phyloP scores from a whole-genome alignment of 92 coral and sea anemone species.

The Desmophyllum pertusum region DNA sequence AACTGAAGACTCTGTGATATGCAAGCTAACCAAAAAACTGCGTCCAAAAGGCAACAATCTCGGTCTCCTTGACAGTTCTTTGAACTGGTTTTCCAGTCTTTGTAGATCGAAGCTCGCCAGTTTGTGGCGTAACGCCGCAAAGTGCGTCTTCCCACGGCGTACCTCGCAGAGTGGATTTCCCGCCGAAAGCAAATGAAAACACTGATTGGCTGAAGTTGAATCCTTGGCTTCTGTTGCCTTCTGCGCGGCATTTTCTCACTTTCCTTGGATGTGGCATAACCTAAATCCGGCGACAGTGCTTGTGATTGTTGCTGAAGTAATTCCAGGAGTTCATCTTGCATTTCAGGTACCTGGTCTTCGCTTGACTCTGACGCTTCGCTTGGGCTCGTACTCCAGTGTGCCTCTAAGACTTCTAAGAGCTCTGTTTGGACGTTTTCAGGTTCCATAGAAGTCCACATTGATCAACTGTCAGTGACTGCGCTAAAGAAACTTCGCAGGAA shows the following conservation, averaged over 20 bases:
- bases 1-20: background rate
- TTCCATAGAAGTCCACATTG: constrained; percentile 12
- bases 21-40: constrained; percentile 24
- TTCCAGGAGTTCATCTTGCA: background rate
- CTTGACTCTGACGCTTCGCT: background rate
- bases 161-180: constrained; percentile 19
- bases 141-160: constrained; percentile 43
- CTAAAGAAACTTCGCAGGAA: too few species aligned
- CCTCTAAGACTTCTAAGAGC: background rate
- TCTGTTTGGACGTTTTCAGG: background rate
- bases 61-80: constrained; percentile 10
- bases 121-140: background rate
- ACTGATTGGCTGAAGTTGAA: constrained; percentile 12
- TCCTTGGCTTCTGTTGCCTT: background rate
- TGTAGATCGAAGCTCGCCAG: background rate
- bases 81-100: constrained; percentile 4
- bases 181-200: constrained; percentile 7
- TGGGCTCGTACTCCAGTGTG: background rate
- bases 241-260: background rate
- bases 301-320: background rate
- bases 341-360: background rate
- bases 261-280: constrained; percentile 4
- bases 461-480: background rate
- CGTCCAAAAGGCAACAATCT: constrained; percentile 13
- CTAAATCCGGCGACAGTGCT: background rate